Percentiles rank a stretch among this genome's conserved stretches.
phyloP scores from a whole-genome alignment of 2,113 vertebrate species.

The Morone saxatilis region DNA sequence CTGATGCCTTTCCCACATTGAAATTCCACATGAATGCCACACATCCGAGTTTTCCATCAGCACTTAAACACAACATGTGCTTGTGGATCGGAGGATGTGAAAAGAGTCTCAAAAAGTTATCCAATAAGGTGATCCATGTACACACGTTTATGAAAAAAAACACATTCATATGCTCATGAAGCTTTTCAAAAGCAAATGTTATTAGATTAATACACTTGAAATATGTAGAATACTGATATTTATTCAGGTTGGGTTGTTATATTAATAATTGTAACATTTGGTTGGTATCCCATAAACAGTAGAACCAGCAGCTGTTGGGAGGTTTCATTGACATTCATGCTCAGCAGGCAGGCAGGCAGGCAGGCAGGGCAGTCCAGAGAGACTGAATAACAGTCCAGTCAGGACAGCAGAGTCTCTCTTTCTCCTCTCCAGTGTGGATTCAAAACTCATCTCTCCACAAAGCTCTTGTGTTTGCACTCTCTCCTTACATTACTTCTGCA shows the following conservation, averaged over 20 bases:
- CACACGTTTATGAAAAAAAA: no score
- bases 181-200: not conserved
- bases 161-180: no score
- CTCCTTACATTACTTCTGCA: not conserved
- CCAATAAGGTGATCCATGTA: no score
- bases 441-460: constrained; percentile 41
- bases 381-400: constrained; percentile 56
- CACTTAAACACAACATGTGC: not conserved
- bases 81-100: not conserved
- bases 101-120: not conserved
- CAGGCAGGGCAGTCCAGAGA: constrained; percentile 31
- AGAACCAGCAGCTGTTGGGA: constrained; percentile 42
- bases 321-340: constrained; percentile 65
- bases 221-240: not conserved
- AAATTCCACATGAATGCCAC: no score
- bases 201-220: not conserved
- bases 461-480: constrained; percentile 30
- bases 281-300: constrained; percentile 10
- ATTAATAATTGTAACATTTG: not conserved
- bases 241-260: not conserved
- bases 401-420: constrained; percentile 44
- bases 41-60: no score
- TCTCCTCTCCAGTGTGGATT: constrained; percentile 27
- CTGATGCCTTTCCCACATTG: no score
- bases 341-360: constrained; percentile 37